These are phyloP conservation scores for Limnephilus lunatus DNA, from an alignment of 2,888 invertebrate genomes.

Conservation along the genomic window DNA sequence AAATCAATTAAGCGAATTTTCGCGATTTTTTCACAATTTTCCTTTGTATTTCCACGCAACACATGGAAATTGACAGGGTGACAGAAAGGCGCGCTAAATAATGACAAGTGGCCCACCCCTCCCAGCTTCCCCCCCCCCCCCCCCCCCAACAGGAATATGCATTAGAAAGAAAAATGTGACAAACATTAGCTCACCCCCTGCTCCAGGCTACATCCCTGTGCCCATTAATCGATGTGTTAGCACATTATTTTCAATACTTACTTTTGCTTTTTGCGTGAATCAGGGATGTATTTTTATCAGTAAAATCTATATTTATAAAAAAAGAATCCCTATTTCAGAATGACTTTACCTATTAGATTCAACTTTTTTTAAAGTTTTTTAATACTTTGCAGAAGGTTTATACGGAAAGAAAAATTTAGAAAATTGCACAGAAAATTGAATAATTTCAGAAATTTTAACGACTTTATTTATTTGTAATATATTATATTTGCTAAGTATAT, in stretches of 20 bases:
- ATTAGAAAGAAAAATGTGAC: conserved; percentile 54
- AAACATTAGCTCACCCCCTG: conserved; percentile 50
- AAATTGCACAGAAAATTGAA: no score
- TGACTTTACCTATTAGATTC: no score
- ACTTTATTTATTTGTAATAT: no score
- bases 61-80: conserved; percentile 47
- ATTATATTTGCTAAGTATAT: no score
- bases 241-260: conserved; percentile 51
- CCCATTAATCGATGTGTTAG: conserved; percentile 57
- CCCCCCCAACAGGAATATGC: conserved; percentile 39
- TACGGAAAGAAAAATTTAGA: no score
- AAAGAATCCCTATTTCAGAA: no score
- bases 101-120: conserved; percentile 43
- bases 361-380: no score
- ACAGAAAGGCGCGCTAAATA: conserved; percentile 35
- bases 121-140: conserved; percentile 10
- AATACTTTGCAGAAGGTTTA: no score
- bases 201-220: conserved; percentile 6
- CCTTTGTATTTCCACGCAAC: neutral
- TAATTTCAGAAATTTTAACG: no score
- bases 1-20: neutral
- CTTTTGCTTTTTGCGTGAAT: neutral
- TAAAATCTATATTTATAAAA: no score
- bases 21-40: neutral
- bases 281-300: conserved; percentile 31